phyloP scores from a whole-genome alignment of 2,888 invertebrate species.

The Caenorhabditis sp. region DNA sequence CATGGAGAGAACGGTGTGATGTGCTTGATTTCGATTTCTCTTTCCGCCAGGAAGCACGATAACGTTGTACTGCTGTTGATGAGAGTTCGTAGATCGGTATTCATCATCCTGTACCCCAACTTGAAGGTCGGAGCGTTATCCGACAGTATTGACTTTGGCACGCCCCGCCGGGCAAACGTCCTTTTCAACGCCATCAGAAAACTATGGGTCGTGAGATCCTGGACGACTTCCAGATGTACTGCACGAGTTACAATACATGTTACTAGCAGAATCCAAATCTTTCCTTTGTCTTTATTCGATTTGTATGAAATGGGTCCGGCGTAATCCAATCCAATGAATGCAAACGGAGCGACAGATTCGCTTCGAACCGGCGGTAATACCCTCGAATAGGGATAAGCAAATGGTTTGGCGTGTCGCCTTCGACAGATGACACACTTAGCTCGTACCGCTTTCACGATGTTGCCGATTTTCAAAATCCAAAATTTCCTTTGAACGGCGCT shows the following conservation, averaged over 20 bases:
- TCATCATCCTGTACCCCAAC: neutral
- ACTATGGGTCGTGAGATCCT: constrained; percentile 79
- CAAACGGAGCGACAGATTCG: constrained; percentile 5
- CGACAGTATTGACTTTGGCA: constrained; percentile 76
- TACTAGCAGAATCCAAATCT: constrained; percentile 18
- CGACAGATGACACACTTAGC: neutral
- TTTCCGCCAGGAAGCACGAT: neutral
- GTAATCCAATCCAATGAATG: constrained; percentile 21
- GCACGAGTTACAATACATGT: constrained; percentile 30
- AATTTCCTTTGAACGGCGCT: neutral
- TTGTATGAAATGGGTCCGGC: constrained; percentile 14
- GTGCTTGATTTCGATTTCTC: constrained; percentile 80
- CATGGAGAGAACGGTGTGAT: constrained; percentile 84
- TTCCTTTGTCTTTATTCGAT: neutral
- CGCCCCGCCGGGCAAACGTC: constrained; percentile 82
- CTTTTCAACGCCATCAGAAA: constrained; percentile 62
- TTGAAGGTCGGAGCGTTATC: constrained; percentile 5
- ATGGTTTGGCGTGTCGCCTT: neutral
- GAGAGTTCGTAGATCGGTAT: neutral
- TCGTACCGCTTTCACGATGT: neutral
- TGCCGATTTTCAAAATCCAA: neutral
- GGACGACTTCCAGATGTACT: constrained; percentile 78
- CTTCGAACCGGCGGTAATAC: constrained; percentile 79
- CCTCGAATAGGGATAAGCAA: constrained; percentile 5
- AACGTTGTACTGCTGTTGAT: neutral